Base-by-base conservation (phyloP, 2,797 vertebrate genomes). In the Epinephelus awoara region DNA sequence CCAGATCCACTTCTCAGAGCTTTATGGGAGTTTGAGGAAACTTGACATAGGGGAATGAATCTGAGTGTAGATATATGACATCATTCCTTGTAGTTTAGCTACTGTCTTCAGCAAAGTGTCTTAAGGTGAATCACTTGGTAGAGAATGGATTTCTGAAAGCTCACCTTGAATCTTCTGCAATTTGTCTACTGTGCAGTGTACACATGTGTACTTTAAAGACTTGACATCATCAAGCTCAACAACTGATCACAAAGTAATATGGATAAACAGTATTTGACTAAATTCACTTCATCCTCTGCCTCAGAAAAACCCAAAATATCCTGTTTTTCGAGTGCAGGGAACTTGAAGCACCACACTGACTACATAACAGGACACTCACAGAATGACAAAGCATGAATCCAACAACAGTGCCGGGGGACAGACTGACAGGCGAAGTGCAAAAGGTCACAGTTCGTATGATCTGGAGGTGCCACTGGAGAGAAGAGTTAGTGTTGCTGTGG, bases 401-500 rank as follows among this genome's bases (percentile, higher is more conserved):
- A 40, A 68, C 40, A 79, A 56, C 73, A 59, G 51, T 4, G 54
- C 8, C 54, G 64, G 51, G 14, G 0, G 12, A 71, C 10, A 67
- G 46, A 82, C 50, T 75, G 81, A 79, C 67, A 63, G 63, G 34
- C 29, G 4, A 62, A 77, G 76, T 62, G 56, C 72, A 79, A 55
- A 56, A 84, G 85, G 84, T 81, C 86, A 79, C 57, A 71, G 75
- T 71, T 68, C 27, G 7, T 21, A 21, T 51, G 49, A 55, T 80
- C 82, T 64, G n/a, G 55, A 67, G 34, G n/a, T 56, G 17, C 49
- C 17, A 47, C 11, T 21, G 52, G 46, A 78, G 19, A 56, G 72
- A 69, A 56, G 58, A 59, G 21, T 74, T 57, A 71, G 38, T 12
- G 85, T 89, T 87, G 77, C 82, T 66, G 46, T 79, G 84, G 89